These are phyloP conservation scores for Sebastes vulpes DNA, from an alignment of 2,797 vertebrate species.

Conservation along the genomic window DNA sequence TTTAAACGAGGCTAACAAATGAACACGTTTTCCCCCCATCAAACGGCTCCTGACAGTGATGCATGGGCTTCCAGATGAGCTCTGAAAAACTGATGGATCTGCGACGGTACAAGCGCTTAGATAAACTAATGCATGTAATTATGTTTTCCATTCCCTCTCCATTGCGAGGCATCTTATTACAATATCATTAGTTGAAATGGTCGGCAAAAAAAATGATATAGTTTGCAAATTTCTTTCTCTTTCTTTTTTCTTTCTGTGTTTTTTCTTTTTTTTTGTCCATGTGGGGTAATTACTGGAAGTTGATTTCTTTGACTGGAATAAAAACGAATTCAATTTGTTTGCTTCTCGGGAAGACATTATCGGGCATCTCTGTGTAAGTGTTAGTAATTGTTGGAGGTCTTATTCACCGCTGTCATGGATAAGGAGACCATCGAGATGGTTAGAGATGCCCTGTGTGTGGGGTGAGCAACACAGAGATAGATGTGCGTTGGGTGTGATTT, in stretches of 20 bases:
- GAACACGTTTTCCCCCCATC: constrained; percentile 82
- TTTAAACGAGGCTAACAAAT: constrained; percentile 88
- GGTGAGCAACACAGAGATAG: constrained; percentile 3
- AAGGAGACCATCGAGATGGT: constrained; percentile 40
- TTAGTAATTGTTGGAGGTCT: constrained; percentile 81
- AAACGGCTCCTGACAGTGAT: constrained; percentile 97
- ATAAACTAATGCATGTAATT: constrained; percentile 99
- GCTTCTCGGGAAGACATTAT: constrained; percentile 87
- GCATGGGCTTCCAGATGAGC: constrained; percentile 98
- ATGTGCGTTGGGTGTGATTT: neutral
- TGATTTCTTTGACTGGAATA: constrained; percentile 94
- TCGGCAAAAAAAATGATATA: constrained; percentile 86
- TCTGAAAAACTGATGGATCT: constrained; percentile 99
- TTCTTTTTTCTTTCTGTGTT: constrained; percentile 7
- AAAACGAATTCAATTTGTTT: constrained; percentile 92
- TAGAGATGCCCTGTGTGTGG: constrained; percentile 21
- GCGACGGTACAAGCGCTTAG: constrained; percentile 97
- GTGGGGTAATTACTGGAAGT: constrained; percentile 92
- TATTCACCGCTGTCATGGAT: constrained; percentile 67
- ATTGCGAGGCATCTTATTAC: constrained; percentile 98
- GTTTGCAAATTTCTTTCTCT: constrained; percentile 88
- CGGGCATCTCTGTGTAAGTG: constrained; percentile 87
- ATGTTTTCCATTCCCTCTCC: constrained; percentile 99
- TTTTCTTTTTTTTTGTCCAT: constrained; percentile 18
- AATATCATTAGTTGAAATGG: constrained; percentile 99